phyloP scores from a whole-genome alignment of 2,888 invertebrate genomes.

The Heliconius aoede region DNA sequence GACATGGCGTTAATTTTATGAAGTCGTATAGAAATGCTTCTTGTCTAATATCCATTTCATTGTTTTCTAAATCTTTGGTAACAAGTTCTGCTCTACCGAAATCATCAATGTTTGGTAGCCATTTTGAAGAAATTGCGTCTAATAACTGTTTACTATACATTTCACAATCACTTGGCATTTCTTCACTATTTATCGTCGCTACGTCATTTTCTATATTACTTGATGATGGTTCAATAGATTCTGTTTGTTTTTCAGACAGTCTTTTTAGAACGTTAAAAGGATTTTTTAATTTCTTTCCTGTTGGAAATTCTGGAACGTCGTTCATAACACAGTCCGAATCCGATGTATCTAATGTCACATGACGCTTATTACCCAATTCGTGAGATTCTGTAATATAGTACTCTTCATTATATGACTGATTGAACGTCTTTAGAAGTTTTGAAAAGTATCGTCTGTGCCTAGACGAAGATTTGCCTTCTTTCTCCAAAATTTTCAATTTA shows the following conservation, averaged over 20 bases:
- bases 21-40: conserved; percentile 64
- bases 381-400: conserved; percentile 61
- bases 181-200: conserved; percentile 14
- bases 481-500: conserved; percentile 60
- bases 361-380: conserved; percentile 62
- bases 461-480: conserved; percentile 56
- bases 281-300: conserved; percentile 66
- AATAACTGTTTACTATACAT: conserved; percentile 50
- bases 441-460: conserved; percentile 68
- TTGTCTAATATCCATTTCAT: conserved; percentile 55
- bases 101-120: conserved; percentile 66
- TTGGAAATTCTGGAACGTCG: conserved; percentile 48
- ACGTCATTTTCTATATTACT: conserved; percentile 35
- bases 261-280: conserved; percentile 71
- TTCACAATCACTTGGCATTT: conserved; percentile 29
- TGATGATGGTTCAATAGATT: conserved; percentile 37
- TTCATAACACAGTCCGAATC: conserved; percentile 63
- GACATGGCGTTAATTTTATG: conserved; percentile 55
- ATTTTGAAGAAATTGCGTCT: conserved; percentile 57
- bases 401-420: conserved; percentile 68
- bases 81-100: conserved; percentile 69
- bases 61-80: conserved; percentile 48
- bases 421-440: conserved; percentile 68
- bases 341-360: conserved; percentile 65
- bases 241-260: conserved; percentile 55